Evolutionary conservation across 2,888 invertebrate genomes (phyloP).

Genomic region (Agonum fuliginosum): DNA sequence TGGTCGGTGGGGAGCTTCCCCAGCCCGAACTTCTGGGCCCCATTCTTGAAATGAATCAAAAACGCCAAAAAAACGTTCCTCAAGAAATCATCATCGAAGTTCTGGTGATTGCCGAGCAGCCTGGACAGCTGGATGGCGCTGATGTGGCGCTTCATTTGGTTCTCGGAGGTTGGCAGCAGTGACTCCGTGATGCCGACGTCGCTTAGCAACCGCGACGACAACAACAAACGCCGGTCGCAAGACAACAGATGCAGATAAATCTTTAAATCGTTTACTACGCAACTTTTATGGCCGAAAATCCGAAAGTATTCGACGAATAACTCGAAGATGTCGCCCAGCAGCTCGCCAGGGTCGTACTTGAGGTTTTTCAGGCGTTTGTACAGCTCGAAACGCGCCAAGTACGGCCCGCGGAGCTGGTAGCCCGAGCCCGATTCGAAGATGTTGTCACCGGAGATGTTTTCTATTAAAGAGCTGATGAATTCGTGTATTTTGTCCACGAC

Average conservation of each 20-base stretch:
- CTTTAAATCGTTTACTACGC: slow-evolving; percentile 89
- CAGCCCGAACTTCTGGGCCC: slow-evolving; percentile 75
- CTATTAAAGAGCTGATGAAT: slow-evolving; percentile 71
- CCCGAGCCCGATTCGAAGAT: slow-evolving; percentile 42
- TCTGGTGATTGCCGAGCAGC: slow-evolving; percentile 81
- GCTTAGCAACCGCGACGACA: slow-evolving; percentile 77
- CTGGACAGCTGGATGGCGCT: slow-evolving; percentile 85
- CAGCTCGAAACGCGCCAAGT: slow-evolving; percentile 87
- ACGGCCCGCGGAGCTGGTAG: slow-evolving; percentile 84
- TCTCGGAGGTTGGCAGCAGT: slow-evolving; percentile 78
- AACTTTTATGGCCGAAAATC: slow-evolving; percentile 90
- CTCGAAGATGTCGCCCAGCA: slow-evolving; percentile 80
- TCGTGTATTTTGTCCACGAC: slow-evolving; percentile 72
- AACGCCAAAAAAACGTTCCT: slow-evolving; percentile 78
- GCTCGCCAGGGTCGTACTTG: slow-evolving; percentile 74
- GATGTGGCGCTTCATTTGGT: slow-evolving; percentile 89
- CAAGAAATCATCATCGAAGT: slow-evolving; percentile 75
- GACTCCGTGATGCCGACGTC: slow-evolving; percentile 80
- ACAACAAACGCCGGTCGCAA: slow-evolving; percentile 76
- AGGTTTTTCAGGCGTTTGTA: slow-evolving; percentile 77
- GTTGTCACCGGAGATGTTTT: slow-evolving; percentile 64
- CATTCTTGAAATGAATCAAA: slow-evolving; percentile 80
- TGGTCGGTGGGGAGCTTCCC: slow-evolving; percentile 81
- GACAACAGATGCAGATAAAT: slow-evolving; percentile 84
- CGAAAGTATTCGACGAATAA: slow-evolving; percentile 86